phyloP scores from a whole-genome alignment of 2,888 invertebrate genomes.

The Caenorhabditis uteleia region DNA sequence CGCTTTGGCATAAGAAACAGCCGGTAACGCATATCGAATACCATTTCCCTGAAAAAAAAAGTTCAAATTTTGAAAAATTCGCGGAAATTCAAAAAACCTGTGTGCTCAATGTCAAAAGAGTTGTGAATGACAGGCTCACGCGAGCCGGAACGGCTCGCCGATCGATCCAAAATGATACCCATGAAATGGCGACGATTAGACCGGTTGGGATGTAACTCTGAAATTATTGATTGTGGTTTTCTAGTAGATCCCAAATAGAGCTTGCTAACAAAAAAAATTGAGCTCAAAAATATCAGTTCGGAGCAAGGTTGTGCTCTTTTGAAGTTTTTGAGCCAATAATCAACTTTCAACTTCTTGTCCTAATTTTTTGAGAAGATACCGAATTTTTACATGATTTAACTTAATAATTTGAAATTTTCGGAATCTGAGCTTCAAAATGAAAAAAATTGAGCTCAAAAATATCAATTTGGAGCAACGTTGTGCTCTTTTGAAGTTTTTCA shows the following conservation, averaged over 20 bases:
- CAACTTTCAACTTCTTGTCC: background rate
- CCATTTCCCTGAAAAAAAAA: conserved; percentile 56
- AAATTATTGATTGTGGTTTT: too few species aligned
- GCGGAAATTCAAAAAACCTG: conserved; percentile 30
- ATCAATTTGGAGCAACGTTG: too few species aligned
- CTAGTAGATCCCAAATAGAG: too few species aligned
- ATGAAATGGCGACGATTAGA: conserved; percentile 54
- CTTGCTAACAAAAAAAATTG: background rate
- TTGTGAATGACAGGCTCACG: conserved; percentile 55
- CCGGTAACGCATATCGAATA: conserved; percentile 60
- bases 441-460: background rate
- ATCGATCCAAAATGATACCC: conserved; percentile 59
- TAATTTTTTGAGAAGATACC: too few species aligned
- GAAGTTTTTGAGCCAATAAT: conserved; percentile 7
- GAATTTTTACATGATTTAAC: background rate
- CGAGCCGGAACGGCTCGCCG: conserved; percentile 52
- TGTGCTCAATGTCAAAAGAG: conserved; percentile 53
- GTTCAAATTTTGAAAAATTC: background rate
- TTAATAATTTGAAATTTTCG: background rate
- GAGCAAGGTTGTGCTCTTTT: background rate
- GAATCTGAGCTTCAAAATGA: background rate
- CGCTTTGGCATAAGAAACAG: conserved; percentile 61
- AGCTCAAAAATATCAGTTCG: too few species aligned
- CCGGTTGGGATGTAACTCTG: conserved; percentile 56
- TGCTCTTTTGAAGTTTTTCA: conserved; percentile 7